Evolutionary conservation across 64 coral and sea anemone genomes (phyloP).

Genomic region (Orbicella faveolata): DNA sequence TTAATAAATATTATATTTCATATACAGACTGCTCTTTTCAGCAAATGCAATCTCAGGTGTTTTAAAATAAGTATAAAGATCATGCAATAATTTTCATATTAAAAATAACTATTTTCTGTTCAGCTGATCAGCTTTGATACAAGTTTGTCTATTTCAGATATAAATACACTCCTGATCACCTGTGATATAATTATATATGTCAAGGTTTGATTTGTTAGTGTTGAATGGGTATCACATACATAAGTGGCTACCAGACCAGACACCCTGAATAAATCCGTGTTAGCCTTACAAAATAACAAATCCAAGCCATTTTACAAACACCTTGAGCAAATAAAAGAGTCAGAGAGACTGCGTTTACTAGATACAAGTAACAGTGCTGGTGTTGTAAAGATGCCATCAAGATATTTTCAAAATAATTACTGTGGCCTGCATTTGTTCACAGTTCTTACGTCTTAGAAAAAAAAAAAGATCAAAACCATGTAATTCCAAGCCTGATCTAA

Average conservation of each 20-base stretch:
- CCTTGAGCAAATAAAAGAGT: too few species aligned
- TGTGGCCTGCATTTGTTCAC: too few species aligned
- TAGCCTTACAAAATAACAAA: not conserved
- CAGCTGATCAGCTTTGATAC: not conserved
- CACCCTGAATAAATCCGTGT: too few species aligned
- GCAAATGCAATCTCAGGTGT: not conserved
- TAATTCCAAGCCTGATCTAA: too few species aligned
- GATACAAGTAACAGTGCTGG: too few species aligned
- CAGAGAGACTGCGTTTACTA: too few species aligned
- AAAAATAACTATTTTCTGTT: constrained; percentile 49
- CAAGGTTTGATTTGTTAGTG: not conserved
- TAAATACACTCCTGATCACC: constrained; percentile 8
- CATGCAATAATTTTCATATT: constrained; percentile 14
- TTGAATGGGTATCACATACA: not conserved
- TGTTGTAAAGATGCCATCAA: too few species aligned
- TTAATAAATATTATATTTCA: constrained; percentile 25
- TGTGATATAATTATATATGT: not conserved
- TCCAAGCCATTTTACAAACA: not conserved
- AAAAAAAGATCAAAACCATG: too few species aligned
- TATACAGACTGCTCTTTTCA: not conserved
- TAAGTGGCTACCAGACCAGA: too few species aligned
- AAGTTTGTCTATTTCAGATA: constrained; percentile 16
- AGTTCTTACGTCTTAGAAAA: too few species aligned
- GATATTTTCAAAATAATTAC: too few species aligned
- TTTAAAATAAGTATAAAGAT: constrained; percentile 54